Evolutionary conservation across 2,888 invertebrate genomes (phyloP).

Genomic region (Ametastegia equiseti): DNA sequence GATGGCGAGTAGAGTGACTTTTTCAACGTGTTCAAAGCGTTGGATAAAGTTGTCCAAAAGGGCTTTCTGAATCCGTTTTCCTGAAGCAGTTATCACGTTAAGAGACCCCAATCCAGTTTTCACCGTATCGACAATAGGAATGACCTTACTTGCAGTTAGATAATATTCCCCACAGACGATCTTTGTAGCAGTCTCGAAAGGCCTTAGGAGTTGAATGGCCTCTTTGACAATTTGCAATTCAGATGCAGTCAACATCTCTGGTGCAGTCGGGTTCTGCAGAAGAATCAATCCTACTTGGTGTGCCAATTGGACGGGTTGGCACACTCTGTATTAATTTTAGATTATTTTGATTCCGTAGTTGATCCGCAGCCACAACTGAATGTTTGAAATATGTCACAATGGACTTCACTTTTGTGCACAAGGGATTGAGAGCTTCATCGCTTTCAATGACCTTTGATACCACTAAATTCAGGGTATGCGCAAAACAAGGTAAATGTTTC

Average conservation of each 20-base stretch:
- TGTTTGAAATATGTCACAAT: conserved; percentile 54
- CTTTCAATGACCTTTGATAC: conserved; percentile 49
- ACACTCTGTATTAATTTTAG: conserved; percentile 51
- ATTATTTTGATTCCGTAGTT: conserved; percentile 37
- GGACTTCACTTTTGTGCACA: conserved; percentile 32
- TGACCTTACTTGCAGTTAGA: conserved; percentile 50
- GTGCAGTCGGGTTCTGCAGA: conserved; percentile 51
- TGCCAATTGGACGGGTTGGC: conserved; percentile 49
- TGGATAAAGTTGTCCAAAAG: conserved; percentile 2
- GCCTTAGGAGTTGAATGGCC: conserved; percentile 49
- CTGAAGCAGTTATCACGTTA: background rate
- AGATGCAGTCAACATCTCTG: conserved; percentile 49
- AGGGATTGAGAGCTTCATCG: background rate
- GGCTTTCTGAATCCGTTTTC: background rate
- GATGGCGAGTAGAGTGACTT: conserved; percentile 46
- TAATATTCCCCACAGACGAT: conserved; percentile 53
- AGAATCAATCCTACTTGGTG: conserved; percentile 48
- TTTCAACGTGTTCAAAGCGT: conserved; percentile 45
- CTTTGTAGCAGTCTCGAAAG: conserved; percentile 60
- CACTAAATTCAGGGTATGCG: conserved; percentile 46
- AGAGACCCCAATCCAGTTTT: conserved; percentile 4
- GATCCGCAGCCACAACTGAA: conserved; percentile 50
- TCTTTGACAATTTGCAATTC: conserved; percentile 48
- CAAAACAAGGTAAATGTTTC: conserved; percentile 48
- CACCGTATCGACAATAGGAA: conserved; percentile 46